Base-by-base conservation (phyloP, 2,113 vertebrate genomes). In the Psittacara wagleri region DNA sequence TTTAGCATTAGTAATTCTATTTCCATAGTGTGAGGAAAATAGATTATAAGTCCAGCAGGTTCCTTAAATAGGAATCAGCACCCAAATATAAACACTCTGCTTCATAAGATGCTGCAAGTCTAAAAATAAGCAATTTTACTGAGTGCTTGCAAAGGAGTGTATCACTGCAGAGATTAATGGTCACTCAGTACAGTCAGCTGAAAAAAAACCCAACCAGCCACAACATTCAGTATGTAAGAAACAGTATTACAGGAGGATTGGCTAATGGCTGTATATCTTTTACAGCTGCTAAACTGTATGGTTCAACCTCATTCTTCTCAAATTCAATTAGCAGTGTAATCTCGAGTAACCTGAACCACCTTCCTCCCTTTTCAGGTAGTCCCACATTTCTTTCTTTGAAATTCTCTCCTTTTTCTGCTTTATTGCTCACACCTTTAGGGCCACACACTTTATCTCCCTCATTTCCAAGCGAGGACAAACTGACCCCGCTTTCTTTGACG, bases 81-180 rank as follows among this genome's bases (percentile, higher is more conserved):
- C 46, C 62, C 55, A 41, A 82, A 86, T 57, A 66, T 70, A 69
- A 92, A 91, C 48, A 82, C 8, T 37, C 43, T 54, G 74, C 86
- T 51, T 62, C 52, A 88, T 23, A 92, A 61, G 61, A 64, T 55
- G 86, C 90, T 81, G 72, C 61, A 61, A 74, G 31, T 49, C 49
- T 76, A 29, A 93, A 95, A 93, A 66, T 5, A 17, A 88, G 64
- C n/a, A 86, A 68, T 88, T 96, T 83, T 64, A 68, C 57, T 25
- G 29, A 84, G 55, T 44, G 64, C 70, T 83, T 63, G 83, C 43
- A 61, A 73, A 76, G 55, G 4, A 52, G 54, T 35, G 11, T 17
- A 77, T 67, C 61, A 73, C 43, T 55, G 52, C 55, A 48, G 39
- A 81, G 35, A 95, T 81, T 81, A 78, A 75, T n/a, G 39, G 44